Conservation (phyloP, 2,113 vertebrate species). For the Puffinus mauretanicus region DNA sequence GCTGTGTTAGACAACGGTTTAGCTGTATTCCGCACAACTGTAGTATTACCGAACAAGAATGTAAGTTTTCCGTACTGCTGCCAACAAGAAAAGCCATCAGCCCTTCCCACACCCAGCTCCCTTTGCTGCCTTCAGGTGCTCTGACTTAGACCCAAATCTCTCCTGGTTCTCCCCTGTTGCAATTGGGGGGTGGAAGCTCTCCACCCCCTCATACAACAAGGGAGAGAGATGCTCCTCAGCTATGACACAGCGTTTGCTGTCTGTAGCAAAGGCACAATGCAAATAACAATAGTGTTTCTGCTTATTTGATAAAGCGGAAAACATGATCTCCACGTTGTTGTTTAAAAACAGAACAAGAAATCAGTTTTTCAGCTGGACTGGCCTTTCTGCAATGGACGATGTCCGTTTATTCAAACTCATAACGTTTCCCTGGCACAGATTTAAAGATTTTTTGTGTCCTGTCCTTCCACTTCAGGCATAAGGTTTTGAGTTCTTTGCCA, state of each 20-base stretch:
- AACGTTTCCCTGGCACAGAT: background rate
- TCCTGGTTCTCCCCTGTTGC: background rate
- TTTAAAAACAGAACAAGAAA: background rate
- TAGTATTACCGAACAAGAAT: background rate
- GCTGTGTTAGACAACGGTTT: constrained; percentile 31
- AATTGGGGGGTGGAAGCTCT: background rate
- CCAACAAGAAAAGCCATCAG: background rate
- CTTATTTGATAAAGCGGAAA: background rate
- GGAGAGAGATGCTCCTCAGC: background rate
- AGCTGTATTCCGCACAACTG: background rate
- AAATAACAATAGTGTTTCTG: background rate
- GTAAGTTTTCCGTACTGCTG: background rate
- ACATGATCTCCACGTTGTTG: background rate
- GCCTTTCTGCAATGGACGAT: background rate
- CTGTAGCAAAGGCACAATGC: background rate
- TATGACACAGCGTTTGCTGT: rapidly evolving
- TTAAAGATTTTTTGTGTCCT: background rate
- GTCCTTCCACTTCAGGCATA: background rate
- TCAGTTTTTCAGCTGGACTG: background rate
- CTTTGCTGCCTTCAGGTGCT: background rate
- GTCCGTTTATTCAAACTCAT: background rate
- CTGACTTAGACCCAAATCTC: background rate
- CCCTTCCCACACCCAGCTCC: background rate
- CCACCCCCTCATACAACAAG: rapidly evolving
- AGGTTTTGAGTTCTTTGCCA: background rate